A percentile compares a stretch with the other conserved stretches of the same genome.
These are phyloP conservation scores for Dexiosoma caninum DNA, from an alignment of 2,888 invertebrate genomes.

Conservation along the genomic window DNA sequence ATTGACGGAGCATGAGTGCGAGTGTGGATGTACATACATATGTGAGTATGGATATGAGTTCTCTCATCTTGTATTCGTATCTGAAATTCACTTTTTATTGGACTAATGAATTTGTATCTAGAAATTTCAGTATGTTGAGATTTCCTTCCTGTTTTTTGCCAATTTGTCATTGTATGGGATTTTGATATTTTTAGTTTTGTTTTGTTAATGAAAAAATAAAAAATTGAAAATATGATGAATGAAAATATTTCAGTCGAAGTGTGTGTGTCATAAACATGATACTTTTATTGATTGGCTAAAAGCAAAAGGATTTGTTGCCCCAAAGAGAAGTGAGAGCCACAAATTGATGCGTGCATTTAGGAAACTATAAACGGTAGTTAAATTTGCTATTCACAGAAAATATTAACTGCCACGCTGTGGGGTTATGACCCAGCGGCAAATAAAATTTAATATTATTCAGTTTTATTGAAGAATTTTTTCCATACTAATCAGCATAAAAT, in stretches of 20 bases:
- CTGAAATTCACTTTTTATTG: conserved; percentile 25
- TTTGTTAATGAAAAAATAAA: too few relatives aligned
- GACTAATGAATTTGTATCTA: conserved; percentile 47
- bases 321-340: conserved; percentile 6
- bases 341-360: conserved; percentile 32
- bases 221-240: background rate
- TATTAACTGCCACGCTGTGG: too few relatives aligned
- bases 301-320: conserved; percentile 2
- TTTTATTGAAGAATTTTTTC: conserved; percentile 47
- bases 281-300: conserved; percentile 47
- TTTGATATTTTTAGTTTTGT: conserved; percentile 2
- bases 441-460: too few relatives aligned
- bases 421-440: too few relatives aligned
- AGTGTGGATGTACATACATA: too few relatives aligned
- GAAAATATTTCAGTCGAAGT: conserved; percentile 8
- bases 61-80: conserved; percentile 3
- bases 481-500: conserved; percentile 29
- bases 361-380: too few relatives aligned
- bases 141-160: conserved; percentile 45
- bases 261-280: conserved; percentile 58
- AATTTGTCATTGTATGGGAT: conserved; percentile 24
- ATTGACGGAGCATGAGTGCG: too few relatives aligned
- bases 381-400: conserved; percentile 22
- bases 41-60: background rate
- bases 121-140: conserved; percentile 47